A percentile compares a stretch with the other conserved stretches of the same genome.
Conservation (phyloP, 1,140 invertebrate species). For the Eueides isabella region DNA sequence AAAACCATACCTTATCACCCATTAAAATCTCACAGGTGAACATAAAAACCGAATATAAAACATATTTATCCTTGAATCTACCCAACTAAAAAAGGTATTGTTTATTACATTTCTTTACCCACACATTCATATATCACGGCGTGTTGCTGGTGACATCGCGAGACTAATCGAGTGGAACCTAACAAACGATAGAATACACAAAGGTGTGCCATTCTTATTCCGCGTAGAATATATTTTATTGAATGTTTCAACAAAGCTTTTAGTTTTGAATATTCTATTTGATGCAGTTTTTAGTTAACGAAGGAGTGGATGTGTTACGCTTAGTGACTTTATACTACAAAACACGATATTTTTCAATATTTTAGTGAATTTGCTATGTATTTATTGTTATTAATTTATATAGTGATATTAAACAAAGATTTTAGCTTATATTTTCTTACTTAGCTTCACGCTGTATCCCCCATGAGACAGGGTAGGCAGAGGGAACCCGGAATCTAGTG, state of each 20-base stretch:
- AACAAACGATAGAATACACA: constrained; percentile 32
- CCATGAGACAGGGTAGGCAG: too few relatives aligned
- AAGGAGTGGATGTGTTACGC: neutral
- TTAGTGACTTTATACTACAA: neutral
- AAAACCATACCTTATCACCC: neutral
- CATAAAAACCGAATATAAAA: neutral
- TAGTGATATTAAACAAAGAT: too few relatives aligned
- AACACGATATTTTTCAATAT: too few relatives aligned
- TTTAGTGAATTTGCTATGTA: neutral
- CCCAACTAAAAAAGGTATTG: constrained; percentile 10
- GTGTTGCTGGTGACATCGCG: constrained; percentile 30
- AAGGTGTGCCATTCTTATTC: constrained; percentile 32
- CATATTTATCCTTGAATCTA: neutral
- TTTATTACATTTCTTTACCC: constrained; percentile 30
- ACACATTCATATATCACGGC: constrained; percentile 26
- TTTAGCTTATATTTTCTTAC: too few relatives aligned
- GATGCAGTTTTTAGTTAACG: neutral
- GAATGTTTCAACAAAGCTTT: neutral
- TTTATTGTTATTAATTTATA: too few relatives aligned
- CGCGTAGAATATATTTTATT: constrained; percentile 9
- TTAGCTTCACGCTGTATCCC: too few relatives aligned
- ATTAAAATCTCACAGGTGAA: neutral
- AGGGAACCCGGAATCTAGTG: too few relatives aligned
- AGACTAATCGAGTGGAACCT: constrained; percentile 36
- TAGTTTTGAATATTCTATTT: neutral